These are phyloP conservation scores for Poliocrania exsul DNA, from an alignment of 2,797 vertebrate species.

Conservation along the genomic window DNA sequence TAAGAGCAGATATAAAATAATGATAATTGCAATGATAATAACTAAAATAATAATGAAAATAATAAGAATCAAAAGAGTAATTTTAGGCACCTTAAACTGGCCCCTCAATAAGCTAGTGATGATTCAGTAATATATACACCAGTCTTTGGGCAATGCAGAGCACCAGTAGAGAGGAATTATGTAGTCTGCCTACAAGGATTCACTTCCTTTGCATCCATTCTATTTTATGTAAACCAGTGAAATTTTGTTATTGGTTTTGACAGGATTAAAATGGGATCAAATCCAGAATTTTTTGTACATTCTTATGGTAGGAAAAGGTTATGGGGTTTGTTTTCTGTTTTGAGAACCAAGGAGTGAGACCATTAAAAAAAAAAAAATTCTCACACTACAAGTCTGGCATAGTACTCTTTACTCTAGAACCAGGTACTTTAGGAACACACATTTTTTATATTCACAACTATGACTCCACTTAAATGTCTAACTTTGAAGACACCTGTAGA, in stretches of 20 bases:
- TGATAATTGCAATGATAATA: neutral
- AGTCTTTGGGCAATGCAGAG: neutral
- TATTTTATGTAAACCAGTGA: neutral
- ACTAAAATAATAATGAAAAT: neutral
- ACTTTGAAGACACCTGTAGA: neutral
- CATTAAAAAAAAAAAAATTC: neutral
- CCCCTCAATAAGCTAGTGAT: neutral
- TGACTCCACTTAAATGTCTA: neutral
- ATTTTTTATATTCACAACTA: neutral
- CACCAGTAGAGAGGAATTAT: neutral
- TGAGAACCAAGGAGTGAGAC: neutral
- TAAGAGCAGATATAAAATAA: neutral
- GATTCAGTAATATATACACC: neutral
- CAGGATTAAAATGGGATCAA: neutral
- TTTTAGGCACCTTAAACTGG: neutral
- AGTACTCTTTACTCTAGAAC: neutral
- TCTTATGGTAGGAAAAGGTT: neutral
- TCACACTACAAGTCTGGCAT: neutral
- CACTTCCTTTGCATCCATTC: accelerated
- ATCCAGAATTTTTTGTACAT: neutral
- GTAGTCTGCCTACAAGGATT: accelerated
- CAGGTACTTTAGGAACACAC: neutral
- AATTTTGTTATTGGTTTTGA: neutral
- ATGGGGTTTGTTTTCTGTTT: neutral
- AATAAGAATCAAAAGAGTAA: neutral